Evolutionary conservation across 2,113 vertebrate species (phyloP).

Genomic region (Etheostoma spectabile): DNA sequence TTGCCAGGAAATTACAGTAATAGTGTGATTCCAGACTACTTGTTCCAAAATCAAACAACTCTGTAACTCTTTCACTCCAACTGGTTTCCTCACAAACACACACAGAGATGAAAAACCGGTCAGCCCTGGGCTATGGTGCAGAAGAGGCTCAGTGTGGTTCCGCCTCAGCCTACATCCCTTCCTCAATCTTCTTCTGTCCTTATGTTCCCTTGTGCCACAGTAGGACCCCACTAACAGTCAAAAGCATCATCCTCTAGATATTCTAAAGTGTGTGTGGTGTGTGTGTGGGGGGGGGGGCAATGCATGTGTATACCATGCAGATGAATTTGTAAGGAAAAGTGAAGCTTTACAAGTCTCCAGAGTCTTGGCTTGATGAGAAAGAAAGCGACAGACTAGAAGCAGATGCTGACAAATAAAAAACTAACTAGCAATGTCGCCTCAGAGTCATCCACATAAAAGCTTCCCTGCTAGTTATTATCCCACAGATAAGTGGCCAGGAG

Average conservation of each 20-base stretch:
- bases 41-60: background rate
- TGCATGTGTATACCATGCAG: background rate
- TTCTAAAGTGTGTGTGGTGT: background rate
- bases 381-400: constrained; percentile 46
- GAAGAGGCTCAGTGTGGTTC: constrained; percentile 25
- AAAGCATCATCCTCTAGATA: background rate
- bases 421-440: constrained; percentile 51
- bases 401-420: constrained; percentile 59
- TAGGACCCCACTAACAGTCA: background rate
- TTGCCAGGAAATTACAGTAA: background rate
- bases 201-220: background rate
- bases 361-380: constrained; percentile 34
- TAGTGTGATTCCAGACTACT: background rate
- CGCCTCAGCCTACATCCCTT: constrained; percentile 27
- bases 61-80: background rate
- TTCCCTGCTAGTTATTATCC: constrained; percentile 47
- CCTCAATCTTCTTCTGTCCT: constrained; percentile 1
- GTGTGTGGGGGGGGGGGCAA: too few species aligned
- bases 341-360: constrained; percentile 25
- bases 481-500: constrained; percentile 42
- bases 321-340: background rate
- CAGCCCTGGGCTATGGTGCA: constrained; percentile 24
- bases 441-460: constrained; percentile 68
- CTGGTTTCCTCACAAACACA: constrained; percentile 29
- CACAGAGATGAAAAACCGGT: constrained; percentile 32